A percentile compares a stretch with the other conserved stretches of the same genome.
Conservation (phyloP, 2,113 vertebrate genomes). For the Epinephelus lanceolatus region DNA sequence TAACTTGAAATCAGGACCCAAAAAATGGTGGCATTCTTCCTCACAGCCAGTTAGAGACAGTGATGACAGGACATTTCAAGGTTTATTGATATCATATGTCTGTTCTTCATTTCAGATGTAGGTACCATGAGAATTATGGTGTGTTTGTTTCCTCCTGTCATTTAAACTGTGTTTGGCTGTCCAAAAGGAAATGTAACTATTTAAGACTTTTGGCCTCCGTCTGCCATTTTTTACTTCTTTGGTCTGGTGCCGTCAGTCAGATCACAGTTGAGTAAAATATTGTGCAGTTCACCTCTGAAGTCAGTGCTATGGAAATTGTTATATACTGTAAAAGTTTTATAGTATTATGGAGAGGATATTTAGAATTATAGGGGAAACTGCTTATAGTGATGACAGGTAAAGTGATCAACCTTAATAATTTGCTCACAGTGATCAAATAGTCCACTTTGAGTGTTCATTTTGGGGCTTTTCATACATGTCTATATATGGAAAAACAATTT, state of each 20-base stretch:
- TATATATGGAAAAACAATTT: too few relatives aligned
- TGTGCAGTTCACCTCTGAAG: background rate
- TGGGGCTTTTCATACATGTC: too few relatives aligned
- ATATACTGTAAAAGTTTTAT: background rate
- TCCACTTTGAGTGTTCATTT: too few relatives aligned
- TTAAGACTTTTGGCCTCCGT: background rate
- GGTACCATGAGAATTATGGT: background rate
- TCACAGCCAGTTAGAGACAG: background rate
- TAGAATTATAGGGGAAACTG: background rate
- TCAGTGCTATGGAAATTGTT: background rate
- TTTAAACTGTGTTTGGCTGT: background rate
- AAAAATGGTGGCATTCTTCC: background rate
- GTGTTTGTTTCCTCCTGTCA: background rate
- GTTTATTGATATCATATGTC: background rate
- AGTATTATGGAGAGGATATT: background rate
- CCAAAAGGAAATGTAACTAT: background rate
- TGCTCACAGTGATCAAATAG: too few relatives aligned
- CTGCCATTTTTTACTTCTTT: background rate
- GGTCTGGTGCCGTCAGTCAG: background rate
- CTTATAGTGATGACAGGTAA: too few relatives aligned
- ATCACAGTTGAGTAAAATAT: background rate
- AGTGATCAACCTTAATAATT: too few relatives aligned
- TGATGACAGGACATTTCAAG: too few relatives aligned
- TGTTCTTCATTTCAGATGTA: background rate
- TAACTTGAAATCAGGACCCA: background rate